phyloP scores from a whole-genome alignment of 2,888 invertebrate genomes.

The Ischnura elegans region DNA sequence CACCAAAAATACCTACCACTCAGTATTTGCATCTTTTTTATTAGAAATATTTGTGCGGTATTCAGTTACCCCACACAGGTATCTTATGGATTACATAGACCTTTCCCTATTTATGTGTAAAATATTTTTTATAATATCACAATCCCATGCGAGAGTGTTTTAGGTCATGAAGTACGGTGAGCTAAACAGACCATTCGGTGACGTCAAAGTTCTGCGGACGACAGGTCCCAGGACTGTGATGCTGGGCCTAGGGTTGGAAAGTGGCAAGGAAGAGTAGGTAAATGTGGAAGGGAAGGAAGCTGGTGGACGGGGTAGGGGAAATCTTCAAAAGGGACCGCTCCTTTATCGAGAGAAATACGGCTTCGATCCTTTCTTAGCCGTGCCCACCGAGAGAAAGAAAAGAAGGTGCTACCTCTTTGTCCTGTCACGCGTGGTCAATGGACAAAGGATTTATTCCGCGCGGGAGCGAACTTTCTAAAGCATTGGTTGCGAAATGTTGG shows the following conservation, averaged over 20 bases:
- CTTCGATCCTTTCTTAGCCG: slow-evolving; percentile 15
- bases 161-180: too few relatives aligned
- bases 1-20: too few relatives aligned
- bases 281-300: neutral
- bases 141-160: too few relatives aligned
- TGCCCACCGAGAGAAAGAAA: neutral
- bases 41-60: too few relatives aligned
- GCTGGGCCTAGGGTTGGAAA: neutral
- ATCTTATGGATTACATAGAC: too few relatives aligned
- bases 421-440: slow-evolving; percentile 18
- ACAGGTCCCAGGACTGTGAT: too few relatives aligned
- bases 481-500: neutral
- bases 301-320: neutral
- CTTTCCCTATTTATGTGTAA: too few relatives aligned
- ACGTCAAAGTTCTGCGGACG: too few relatives aligned
- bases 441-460: neutral
- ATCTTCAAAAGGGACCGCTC: slow-evolving; percentile 19
- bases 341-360: neutral
- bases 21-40: too few relatives aligned
- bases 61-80: too few relatives aligned
- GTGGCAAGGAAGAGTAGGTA: neutral
- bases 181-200: too few relatives aligned
- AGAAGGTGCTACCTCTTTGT: slow-evolving; percentile 35
- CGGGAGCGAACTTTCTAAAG: slow-evolving; percentile 11
- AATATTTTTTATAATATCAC: too few relatives aligned